Evolutionary conservation across 2,113 vertebrate genomes (phyloP), one percentile per base, ranked within the genome.

Genomic region (Neodontobutis hainanensis): DNA sequence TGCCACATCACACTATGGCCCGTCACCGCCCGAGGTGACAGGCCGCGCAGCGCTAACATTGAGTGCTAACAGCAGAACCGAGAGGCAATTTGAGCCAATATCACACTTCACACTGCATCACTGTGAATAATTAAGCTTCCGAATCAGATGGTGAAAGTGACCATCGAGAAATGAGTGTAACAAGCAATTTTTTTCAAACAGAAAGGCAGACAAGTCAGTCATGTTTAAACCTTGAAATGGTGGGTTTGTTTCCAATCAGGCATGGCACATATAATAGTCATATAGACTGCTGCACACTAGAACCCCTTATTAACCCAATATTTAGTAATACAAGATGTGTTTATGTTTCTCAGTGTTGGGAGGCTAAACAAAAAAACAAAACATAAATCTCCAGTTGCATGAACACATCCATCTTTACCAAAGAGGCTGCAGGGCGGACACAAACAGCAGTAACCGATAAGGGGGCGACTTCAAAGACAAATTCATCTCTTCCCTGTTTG

Each of bases 91-190:
- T 75, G 60, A 85, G 78, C 85, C 87, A 86, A 75, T 80, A 87
- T 86, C 85, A 87, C 81, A 85, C 85, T 76, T 84, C 73, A 68
- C 79, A 70, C 82, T 60, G 79, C 73, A 65, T 87, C 75, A 27
- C 50, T 80, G 84, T 83, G 85, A 88, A 87, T 85, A 87, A 89
- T 89, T 87, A 88, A 73, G 70, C 84, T 69, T 71, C n/a, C 61
- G 72, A 85, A 86, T 88, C 83, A 85, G 86, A 87, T 76, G 84
- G 75, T 51, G 60, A 81, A 81, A 76, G 66, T 83, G 87, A 89
- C 81, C 84, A 68, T 73, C 44, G 58, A 77, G 65, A 85, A 83
- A 83, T 60, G 57, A 75, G 83, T 53, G 75, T 78, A 88, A 82
- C 69, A 57, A 16, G 32, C 69, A 44, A 50, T 68, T 75, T 60